Evolutionary conservation across 1,140 invertebrate species (phyloP), one percentile per base, ranked within the genome.

Genomic region (Agrilus planipennis): DNA sequence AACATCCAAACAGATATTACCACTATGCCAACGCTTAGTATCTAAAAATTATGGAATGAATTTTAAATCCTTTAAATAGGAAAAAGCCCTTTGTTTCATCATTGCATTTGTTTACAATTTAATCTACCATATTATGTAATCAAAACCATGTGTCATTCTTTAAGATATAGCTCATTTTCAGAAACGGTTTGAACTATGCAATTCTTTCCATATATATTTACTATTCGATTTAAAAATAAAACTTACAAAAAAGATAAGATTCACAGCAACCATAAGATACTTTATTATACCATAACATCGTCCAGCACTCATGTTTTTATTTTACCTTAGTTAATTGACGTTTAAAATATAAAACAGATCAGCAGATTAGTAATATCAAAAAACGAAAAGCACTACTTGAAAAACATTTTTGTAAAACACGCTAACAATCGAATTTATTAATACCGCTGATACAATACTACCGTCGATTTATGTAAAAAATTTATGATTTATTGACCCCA

Each of bases 1-100:
- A 89, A 65, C 63, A 90, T 73, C 73, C 85, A 90, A 60, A 84
- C 64, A 38, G 81, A 74, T 1, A 81, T 59, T 10, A 68, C 68
- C 21, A 81, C 69, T 25, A 77, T 68, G 5, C 73, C 70, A 18
- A 88, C 55, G 18, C 84, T 86, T 41, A 80, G 70, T 18, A 81
- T 62, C 85, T 90, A 71, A 10, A 74, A 45, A 53, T 48, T 52
- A 41, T 30, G 15, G 17, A 42, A 48, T 44, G 16, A 36, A 32
- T 20, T 12, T 20, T 23, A n/a, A n/a, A n/a, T n/a, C 5, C 34
- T 36, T 7, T 30, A 30, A 30, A 30, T 12, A 30, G 12, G 15
- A 30, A 7, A 4, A 30, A 6, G 4, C 4, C 11, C 15, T 30
- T 12, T 12, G 11, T 25, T 7, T 7, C 22, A 25, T 7, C n/a